Base-by-base conservation (phyloP, 2,113 vertebrate species). In the Phrynocephalus versicolor region DNA sequence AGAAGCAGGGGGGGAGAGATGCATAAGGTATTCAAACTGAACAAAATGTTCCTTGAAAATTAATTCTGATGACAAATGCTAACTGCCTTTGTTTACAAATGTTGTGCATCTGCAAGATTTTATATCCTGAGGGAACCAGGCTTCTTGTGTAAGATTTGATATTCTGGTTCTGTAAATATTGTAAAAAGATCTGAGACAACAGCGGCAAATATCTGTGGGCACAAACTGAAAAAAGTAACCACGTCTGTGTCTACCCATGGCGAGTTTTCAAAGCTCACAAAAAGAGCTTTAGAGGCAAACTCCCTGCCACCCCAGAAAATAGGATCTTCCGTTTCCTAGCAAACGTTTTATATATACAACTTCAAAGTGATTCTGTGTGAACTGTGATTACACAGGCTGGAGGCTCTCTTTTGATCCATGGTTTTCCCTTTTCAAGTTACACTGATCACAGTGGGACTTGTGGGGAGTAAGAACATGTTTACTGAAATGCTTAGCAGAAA, bases 151-250 rank as follows among this genome's bases (percentile, higher is more conserved):
- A 55, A 70, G 45, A 81, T 55, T 65, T 51, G 45, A 64, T 64
- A 27, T 64, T 33, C 21, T 75, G n/a, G 45, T 83, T 74, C 82
- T 83, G 60, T 51, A 83, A 83, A 83, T 75, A 64, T 73, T 51
- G 39, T 15, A 74, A 60, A 60, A 75, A 83, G 71, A n/a, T 33
- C 27, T 83, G 60, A 83, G 39, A 35, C 57, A 75, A 75, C 58
- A 83, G 57, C 72, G 33, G 6, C 74, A 83, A 75, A 75, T 35
- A 64, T 75, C 13, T 41, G 13, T 74, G 58, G 71, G 19, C 58
- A 57, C 25, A 82, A 72, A 72, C 23, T 39, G 67, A 33, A 37
- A 57, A 7, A 67, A 69, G 10, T n/a, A 81, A 65, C 60, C 41
- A 81, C 45, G 37, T 37, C 57, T 35, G 6, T 57, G 25, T 45